Evolutionary conservation across 2,113 vertebrate genomes (phyloP).

Genomic region (Heterocephalus glaber): DNA sequence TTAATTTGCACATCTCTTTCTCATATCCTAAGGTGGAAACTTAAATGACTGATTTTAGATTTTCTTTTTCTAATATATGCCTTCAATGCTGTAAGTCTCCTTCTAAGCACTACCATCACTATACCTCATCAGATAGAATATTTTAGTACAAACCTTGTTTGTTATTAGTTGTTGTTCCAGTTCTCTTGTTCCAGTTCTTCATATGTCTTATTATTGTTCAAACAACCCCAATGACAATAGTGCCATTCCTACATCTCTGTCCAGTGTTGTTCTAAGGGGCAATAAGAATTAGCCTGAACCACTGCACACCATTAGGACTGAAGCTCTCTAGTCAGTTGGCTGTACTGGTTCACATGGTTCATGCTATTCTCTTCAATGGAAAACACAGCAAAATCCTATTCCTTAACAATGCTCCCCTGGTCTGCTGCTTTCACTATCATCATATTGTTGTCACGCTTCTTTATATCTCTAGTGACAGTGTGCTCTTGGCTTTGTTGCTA

Average conservation of each 20-base stretch:
- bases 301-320: neutral
- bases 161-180: neutral
- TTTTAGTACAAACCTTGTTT: neutral
- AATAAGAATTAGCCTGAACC: neutral
- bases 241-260: neutral
- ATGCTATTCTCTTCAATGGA: neutral
- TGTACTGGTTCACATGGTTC: neutral
- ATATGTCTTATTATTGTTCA: neutral
- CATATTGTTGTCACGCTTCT: neutral
- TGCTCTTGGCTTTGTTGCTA: neutral
- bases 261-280: neutral
- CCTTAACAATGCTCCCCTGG: neutral
- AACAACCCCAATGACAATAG: neutral
- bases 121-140: neutral
- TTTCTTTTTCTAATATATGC: neutral
- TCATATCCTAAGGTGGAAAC: neutral
- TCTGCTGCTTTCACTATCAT: neutral
- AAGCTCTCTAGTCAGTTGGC: neutral
- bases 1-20: neutral
- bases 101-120: neutral
- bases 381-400: neutral
- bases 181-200: neutral
- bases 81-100: neutral
- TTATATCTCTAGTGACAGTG: neutral
- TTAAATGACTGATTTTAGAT: neutral